A percentile compares a stretch with the other conserved stretches of the same genome.
Conservation (phyloP, 2,888 invertebrate species). For the Dorcus parallelipipedus region DNA sequence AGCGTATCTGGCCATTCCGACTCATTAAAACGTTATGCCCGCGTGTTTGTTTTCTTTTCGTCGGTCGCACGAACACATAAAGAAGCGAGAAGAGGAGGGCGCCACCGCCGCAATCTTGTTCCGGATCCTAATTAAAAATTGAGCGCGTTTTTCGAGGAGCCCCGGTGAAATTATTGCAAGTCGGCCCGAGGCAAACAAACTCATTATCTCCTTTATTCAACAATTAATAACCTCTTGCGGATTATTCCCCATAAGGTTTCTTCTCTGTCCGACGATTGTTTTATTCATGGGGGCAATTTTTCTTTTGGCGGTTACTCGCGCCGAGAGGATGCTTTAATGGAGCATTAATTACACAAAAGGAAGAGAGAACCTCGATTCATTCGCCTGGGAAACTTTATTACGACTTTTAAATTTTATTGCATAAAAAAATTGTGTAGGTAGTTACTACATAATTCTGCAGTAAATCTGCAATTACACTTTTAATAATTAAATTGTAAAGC, state of each 20-base stretch:
- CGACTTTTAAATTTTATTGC: slow-evolving; percentile 1
- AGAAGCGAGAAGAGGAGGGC: too few species aligned
- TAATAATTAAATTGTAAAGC: too few species aligned
- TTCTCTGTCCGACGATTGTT: slow-evolving; percentile 10
- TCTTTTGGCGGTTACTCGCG: slow-evolving; percentile 10
- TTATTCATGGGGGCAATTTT: slow-evolving; percentile 17
- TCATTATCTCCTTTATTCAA: slow-evolving; percentile 1
- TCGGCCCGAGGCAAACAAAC: not conserved
- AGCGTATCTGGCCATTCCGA: too few species aligned
- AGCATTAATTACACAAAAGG: slow-evolving; percentile 15
- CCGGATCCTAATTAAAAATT: not conserved
- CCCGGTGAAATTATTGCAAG: not conserved
- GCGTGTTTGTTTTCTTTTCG: too few species aligned
- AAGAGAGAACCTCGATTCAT: not conserved
- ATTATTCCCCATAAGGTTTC: slow-evolving; percentile 3
- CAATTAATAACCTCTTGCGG: slow-evolving; percentile 1
- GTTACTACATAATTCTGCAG: too few species aligned
- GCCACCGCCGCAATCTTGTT: too few species aligned
- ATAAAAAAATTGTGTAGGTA: not conserved
- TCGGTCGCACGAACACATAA: too few species aligned
- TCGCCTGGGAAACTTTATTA: not conserved
- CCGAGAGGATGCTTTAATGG: slow-evolving; percentile 9
- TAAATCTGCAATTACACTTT: too few species aligned
- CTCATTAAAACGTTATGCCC: too few species aligned
- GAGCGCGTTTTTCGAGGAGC: not conserved